These are phyloP conservation scores for Dasysyrphus tricinctus DNA, from an alignment of 2,888 invertebrate genomes.

Conservation along the genomic window DNA sequence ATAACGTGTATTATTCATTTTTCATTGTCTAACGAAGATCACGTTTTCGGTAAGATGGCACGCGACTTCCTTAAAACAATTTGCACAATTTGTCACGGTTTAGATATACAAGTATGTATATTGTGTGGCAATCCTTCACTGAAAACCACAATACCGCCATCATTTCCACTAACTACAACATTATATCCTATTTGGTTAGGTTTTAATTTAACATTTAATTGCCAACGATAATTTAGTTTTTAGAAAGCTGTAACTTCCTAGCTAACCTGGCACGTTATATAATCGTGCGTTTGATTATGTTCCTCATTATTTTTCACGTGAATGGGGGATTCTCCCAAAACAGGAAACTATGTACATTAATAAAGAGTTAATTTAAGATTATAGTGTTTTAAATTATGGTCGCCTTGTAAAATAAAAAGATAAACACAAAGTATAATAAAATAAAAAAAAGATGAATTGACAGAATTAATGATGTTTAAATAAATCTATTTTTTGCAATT, in stretches of 20 bases:
- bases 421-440: too few relatives aligned
- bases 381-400: too few relatives aligned
- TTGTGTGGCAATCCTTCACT: neutral
- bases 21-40: neutral
- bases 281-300: neutral
- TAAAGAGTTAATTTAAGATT: too few relatives aligned
- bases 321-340: neutral
- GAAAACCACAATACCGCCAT: neutral
- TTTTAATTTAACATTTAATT: neutral
- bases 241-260: neutral
- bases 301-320: neutral
- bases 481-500: too few relatives aligned
- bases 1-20: neutral
- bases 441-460: too few relatives aligned
- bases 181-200: neutral
- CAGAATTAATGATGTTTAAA: too few relatives aligned
- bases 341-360: neutral
- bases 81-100: slow-evolving; percentile 2
- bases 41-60: slow-evolving; percentile 1
- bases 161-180: neutral
- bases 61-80: neutral
- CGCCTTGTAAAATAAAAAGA: too few relatives aligned
- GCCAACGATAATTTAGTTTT: neutral
- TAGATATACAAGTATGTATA: neutral
- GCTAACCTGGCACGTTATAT: neutral